Percentiles rank a stretch among this genome's conserved stretches.
Conservation (phyloP, 2,797 vertebrate species). For the Linurgus olivaceus region DNA sequence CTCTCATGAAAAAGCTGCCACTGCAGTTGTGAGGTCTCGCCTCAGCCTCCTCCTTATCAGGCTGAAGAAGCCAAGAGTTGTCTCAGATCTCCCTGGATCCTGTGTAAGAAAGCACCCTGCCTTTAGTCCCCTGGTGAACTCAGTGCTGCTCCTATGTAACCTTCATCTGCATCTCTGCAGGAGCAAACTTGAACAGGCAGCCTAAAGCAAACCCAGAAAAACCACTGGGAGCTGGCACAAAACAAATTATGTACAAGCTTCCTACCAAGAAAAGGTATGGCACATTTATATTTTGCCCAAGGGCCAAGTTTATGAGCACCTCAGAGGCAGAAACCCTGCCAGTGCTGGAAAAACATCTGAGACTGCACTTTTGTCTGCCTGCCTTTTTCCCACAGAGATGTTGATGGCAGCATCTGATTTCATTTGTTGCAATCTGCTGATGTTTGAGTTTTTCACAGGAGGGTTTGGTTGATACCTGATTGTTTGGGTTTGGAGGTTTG, state of each 20-base stretch:
- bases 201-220: not conserved
- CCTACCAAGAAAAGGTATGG: not conserved
- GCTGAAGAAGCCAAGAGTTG: not conserved
- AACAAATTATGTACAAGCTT: not conserved
- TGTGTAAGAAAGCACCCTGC: not conserved
- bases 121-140: not conserved
- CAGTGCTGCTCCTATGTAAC: not conserved
- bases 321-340: not conserved
- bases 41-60: not conserved
- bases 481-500: constrained; percentile 44
- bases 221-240: not conserved
- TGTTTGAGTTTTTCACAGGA: not conserved
- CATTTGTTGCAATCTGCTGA: not conserved
- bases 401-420: not conserved
- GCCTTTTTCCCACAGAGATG: not conserved
- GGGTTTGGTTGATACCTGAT: constrained; percentile 31
- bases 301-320: not conserved
- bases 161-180: not conserved
- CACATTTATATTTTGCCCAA: not conserved
- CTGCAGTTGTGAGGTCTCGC: not conserved
- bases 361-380: not conserved
- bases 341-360: not conserved
- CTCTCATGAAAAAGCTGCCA: not conserved
- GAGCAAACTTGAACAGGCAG: not conserved
- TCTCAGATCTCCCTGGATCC: not conserved